phyloP scores from a whole-genome alignment of 2,888 invertebrate species.

The Dorcus parallelipipedus region DNA sequence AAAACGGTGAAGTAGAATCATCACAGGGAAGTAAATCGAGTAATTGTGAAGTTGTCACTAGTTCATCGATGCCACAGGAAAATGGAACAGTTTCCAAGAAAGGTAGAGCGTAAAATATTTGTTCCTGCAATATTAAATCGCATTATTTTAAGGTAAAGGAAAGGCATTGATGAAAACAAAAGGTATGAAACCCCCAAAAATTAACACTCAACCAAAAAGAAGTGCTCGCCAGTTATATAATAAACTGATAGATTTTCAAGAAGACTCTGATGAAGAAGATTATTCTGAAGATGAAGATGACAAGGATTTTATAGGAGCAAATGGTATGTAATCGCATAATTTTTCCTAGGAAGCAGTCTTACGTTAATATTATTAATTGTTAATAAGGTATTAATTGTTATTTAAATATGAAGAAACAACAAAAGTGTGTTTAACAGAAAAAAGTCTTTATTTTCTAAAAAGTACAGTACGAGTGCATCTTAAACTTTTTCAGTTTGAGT shows the following conservation, averaged over 20 bases:
- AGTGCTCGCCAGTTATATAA: conserved; percentile 50
- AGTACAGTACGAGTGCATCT: no score
- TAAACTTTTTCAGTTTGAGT: no score
- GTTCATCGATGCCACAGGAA: conserved; percentile 43
- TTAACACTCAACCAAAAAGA: conserved; percentile 33
- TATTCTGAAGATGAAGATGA: conserved; percentile 65
- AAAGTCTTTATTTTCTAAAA: no score
- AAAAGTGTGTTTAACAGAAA: no score
- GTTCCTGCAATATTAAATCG: neutral
- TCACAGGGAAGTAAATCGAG: conserved; percentile 18
- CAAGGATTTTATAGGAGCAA: conserved; percentile 34
- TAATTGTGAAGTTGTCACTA: conserved; percentile 29
- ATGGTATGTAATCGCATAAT: neutral
- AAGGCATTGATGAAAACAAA: conserved; percentile 27
- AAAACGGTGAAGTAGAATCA: conserved; percentile 38
- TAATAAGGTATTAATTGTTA: no score
- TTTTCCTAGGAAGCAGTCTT: no score
- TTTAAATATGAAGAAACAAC: no score
- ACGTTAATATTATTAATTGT: no score
- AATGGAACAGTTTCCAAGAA: conserved; percentile 44
- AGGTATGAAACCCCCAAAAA: conserved; percentile 18
- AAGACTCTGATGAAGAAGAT: conserved; percentile 38
- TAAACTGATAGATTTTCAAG: conserved; percentile 51
- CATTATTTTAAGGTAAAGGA: conserved; percentile 36
- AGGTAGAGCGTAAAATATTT: neutral